A percentile compares a stretch with the other conserved stretches of the same genome.
Conservation (phyloP, 2,888 invertebrate genomes). For the Diaperis boleti region DNA sequence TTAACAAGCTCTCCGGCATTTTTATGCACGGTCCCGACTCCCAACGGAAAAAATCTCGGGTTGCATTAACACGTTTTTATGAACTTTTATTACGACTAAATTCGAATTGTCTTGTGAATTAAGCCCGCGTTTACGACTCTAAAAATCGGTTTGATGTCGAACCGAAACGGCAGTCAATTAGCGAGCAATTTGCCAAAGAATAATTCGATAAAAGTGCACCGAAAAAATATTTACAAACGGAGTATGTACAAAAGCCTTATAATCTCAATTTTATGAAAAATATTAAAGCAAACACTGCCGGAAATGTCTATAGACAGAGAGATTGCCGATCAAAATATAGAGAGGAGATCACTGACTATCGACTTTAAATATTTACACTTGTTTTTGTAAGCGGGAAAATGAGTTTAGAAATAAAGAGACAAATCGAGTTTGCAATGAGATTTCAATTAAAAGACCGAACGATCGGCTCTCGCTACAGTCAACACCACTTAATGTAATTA, state of each 20-base stretch:
- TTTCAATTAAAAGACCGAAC: constrained; percentile 49
- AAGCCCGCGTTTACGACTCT: constrained; percentile 32
- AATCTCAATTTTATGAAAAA: constrained; percentile 67
- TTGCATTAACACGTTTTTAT: constrained; percentile 65
- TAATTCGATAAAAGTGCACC: constrained; percentile 54
- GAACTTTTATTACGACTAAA: constrained; percentile 38
- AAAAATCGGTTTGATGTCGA: constrained; percentile 24
- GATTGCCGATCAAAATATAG: constrained; percentile 65
- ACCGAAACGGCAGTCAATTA: constrained; percentile 31
- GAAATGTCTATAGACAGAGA: constrained; percentile 66
- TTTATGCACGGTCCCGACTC: constrained; percentile 52
- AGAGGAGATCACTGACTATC: constrained; percentile 64
- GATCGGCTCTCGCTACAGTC: constrained; percentile 7
- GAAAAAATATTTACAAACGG: constrained; percentile 64
- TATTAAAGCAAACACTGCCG: constrained; percentile 65
- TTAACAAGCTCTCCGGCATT: constrained; percentile 52
- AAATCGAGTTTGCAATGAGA: constrained; percentile 53
- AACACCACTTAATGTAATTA: constrained; percentile 22
- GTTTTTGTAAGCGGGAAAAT: constrained; percentile 62
- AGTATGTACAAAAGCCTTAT: constrained; percentile 64
- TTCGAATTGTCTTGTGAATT: constrained; percentile 41
- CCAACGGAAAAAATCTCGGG: constrained; percentile 59
- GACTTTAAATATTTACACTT: constrained; percentile 66
- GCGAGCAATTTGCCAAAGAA: constrained; percentile 43
- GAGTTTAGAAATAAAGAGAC: constrained; percentile 60